Conservation (phyloP, 1,140 invertebrate species). For the Potamilus streckersoni region DNA sequence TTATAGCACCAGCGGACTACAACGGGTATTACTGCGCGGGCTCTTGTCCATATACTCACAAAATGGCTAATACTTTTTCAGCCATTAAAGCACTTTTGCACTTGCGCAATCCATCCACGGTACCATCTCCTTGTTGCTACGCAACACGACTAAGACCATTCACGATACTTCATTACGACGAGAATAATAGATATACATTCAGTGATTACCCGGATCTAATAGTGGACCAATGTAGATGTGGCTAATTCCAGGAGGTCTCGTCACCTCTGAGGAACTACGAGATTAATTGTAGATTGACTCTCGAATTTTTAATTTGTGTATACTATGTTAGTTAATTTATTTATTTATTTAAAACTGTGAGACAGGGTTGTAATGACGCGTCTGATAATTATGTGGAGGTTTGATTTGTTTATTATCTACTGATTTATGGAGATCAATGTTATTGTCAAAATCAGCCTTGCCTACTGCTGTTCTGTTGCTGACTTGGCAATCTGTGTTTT, state of each 20-base stretch:
- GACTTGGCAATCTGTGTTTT: too few relatives aligned
- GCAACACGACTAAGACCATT: conserved; percentile 38
- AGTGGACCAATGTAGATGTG: conserved; percentile 44
- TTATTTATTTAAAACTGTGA: too few relatives aligned
- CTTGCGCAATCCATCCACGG: conserved; percentile 41
- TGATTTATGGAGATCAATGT: too few relatives aligned
- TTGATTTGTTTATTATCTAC: too few relatives aligned
- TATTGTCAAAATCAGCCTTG: too few relatives aligned
- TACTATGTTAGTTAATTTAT: too few relatives aligned
- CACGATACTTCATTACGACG: conserved; percentile 40
- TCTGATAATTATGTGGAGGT: too few relatives aligned
- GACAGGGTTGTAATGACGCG: too few relatives aligned
- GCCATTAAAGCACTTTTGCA: conserved; percentile 54
- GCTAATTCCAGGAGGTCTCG: conserved; percentile 3
- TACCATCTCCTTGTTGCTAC: conserved; percentile 40
- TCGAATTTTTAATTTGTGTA: too few relatives aligned
- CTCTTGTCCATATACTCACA: conserved; percentile 54
- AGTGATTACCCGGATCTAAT: conserved; percentile 41
- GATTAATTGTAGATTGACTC: too few relatives aligned
- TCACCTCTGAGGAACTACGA: background rate
- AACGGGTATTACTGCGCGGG: conserved; percentile 59
- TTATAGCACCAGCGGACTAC: conserved; percentile 52
- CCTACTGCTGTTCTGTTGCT: too few relatives aligned
- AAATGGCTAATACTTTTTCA: conserved; percentile 58
- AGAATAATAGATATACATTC: conserved; percentile 32